phyloP scores from a whole-genome alignment of 1,140 invertebrate genomes.

The Pectinophora gossypiella region DNA sequence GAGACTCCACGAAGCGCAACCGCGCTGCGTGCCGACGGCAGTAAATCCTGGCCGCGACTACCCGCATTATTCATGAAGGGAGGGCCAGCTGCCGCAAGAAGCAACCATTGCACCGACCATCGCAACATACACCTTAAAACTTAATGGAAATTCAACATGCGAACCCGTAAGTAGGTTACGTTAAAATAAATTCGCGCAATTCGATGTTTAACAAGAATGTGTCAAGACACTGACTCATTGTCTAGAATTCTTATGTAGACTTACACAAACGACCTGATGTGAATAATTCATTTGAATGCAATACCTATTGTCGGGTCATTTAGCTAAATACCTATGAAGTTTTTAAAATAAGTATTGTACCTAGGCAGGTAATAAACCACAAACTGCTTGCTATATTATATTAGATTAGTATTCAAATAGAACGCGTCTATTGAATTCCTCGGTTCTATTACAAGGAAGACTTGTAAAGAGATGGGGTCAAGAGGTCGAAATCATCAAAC shows the following conservation, averaged over 20 bases:
- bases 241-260: background rate
- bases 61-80: conserved; percentile 56
- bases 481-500: conserved; percentile 37
- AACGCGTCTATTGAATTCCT: conserved; percentile 19
- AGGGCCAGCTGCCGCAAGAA: conserved; percentile 22
- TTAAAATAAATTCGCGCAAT: conserved; percentile 2
- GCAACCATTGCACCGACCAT: conserved; percentile 29
- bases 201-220: background rate
- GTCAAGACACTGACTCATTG: background rate
- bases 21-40: conserved; percentile 21
- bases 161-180: conserved; percentile 12
- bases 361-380: no score
- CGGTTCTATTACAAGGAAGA: conserved; percentile 18
- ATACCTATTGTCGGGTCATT: conserved; percentile 28
- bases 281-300: conserved; percentile 40
- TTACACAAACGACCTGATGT: conserved; percentile 18
- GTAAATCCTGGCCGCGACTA: conserved; percentile 39
- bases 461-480: conserved; percentile 20
- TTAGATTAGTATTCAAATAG: conserved; percentile 18
- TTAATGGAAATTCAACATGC: conserved; percentile 10
- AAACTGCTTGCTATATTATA: conserved; percentile 21
- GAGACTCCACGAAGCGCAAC: conserved; percentile 12
- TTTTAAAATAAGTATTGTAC: no score
- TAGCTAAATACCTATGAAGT: conserved; percentile 23
- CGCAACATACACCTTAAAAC: conserved; percentile 16